Base-by-base conservation (phyloP, 1,140 invertebrate species). In the Oryctes rhinoceros region DNA sequence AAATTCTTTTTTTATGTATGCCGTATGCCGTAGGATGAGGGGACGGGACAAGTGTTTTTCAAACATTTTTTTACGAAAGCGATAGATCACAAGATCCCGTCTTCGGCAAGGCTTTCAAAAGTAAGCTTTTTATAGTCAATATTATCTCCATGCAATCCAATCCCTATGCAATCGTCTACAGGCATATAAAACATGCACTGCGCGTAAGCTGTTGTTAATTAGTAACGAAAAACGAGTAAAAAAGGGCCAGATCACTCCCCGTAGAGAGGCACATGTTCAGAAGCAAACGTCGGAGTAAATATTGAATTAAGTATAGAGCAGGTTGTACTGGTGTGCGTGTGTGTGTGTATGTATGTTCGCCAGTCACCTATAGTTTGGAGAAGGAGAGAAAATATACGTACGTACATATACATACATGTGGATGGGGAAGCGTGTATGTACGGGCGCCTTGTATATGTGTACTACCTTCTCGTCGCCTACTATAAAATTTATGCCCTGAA, bases 401-500 rank as follows among this genome's bases (percentile, higher is more conserved):
- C 62, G 18, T 47, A 13, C 59, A 77, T 44, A 30, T 47, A 3
- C 4, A 37, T 13, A 39, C 15, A 30, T 44, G 37, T 47, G 44
- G 10, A 48, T 24, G 18, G 6, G 76, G 30, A 49, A 44, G 30
- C 39, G 76, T 78, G 76, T 78, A 49, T 78, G 20, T 78, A 39
- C 39, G 7, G 3, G 39, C 7, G 76, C n/a, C 62, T 37, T 35
- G 20, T 71, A 20, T 3, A 24, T 71, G 35, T 71, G 20, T 71
- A 20, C 65, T 71, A 20, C 65, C 80, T 78, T 81, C 82, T 82
- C 76, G 47, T 48, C 78, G 75, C 78, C 83, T 84, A 80, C 82
- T 86, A 79, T 80, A 85, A 86, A 86, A 86, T 86, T 86, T 84
- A 86, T 86, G 84, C 81, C 84, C 81, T 81, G 82, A 84, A 85